These are phyloP conservation scores for Dipodomys stephensi DNA, from an alignment of 2,113 vertebrate genomes.

Conservation along the genomic window DNA sequence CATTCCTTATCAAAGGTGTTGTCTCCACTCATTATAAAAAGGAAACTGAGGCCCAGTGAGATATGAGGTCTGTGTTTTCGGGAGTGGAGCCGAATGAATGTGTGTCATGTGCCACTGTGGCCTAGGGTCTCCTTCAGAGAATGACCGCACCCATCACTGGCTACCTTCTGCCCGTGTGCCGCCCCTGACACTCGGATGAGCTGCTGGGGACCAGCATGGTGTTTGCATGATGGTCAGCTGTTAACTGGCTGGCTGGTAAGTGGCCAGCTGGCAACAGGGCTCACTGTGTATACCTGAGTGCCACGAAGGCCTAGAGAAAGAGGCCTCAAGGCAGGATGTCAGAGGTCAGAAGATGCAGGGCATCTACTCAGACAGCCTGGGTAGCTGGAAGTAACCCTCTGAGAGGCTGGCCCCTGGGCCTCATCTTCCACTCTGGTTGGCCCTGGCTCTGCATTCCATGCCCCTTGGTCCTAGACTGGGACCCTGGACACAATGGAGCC, in stretches of 20 bases:
- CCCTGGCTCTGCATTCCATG: background rate
- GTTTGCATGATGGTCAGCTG: background rate
- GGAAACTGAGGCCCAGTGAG: background rate
- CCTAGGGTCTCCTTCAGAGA: background rate
- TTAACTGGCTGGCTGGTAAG: background rate
- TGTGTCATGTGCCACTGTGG: background rate
- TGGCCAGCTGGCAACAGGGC: background rate
- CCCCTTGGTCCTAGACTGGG: fast-evolving
- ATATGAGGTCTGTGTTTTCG: no score
- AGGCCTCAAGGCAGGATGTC: background rate
- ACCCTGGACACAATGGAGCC: no score
- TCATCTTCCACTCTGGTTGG: background rate
- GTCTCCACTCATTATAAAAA: background rate
- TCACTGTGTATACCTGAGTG: background rate
- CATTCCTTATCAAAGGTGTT: background rate
- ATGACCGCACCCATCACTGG: background rate
- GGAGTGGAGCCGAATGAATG: background rate
- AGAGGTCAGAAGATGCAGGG: fast-evolving
- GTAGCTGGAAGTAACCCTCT: background rate
- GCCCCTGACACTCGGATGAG: fast-evolving
- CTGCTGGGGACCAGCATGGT: background rate
- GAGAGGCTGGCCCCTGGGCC: background rate
- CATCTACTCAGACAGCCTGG: background rate
- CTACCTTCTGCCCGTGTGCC: background rate
- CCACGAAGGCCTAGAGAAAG: background rate